Evolutionary conservation across 2,888 invertebrate genomes (phyloP).

Genomic region (Dicyrtoma fusca): DNA sequence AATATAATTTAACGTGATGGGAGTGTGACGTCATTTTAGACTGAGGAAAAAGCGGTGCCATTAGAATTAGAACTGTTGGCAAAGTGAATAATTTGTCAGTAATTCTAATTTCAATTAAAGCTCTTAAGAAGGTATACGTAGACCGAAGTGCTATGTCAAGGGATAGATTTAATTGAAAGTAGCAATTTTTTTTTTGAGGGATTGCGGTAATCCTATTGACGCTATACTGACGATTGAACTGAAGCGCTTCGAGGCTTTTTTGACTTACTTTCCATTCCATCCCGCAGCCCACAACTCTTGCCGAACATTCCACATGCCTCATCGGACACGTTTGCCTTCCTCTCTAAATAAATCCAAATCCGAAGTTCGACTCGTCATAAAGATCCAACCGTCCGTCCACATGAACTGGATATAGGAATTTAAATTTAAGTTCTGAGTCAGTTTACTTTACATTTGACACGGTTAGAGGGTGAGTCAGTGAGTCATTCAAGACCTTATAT

Average conservation of each 20-base stretch:
- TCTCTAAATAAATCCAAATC: not conserved
- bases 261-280: slow-evolving; percentile 4
- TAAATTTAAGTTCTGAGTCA: too few relatives aligned
- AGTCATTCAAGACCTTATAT: too few relatives aligned
- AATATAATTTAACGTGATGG: too few relatives aligned
- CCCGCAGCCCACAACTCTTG: not conserved
- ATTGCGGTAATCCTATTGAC: slow-evolving; percentile 27
- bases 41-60: too few relatives aligned
- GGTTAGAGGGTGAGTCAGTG: too few relatives aligned
- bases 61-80: too few relatives aligned
- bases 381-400: not conserved
- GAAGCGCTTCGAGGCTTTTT: slow-evolving; percentile 7
- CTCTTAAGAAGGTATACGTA: too few relatives aligned
- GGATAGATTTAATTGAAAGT: slow-evolving; percentile 19
- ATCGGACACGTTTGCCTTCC: not conserved
- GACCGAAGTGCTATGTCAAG: too few relatives aligned
- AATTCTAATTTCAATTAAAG: too few relatives aligned
- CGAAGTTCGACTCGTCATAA: not conserved
- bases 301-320: not conserved
- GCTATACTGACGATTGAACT: not conserved
- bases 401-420: not conserved
- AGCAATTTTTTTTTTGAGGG: slow-evolving; percentile 20
- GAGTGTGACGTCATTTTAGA: too few relatives aligned
- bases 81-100: too few relatives aligned
- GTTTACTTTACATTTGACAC: too few relatives aligned